Percentiles rank a stretch among this genome's conserved stretches.
Conservation (phyloP, 2,888 invertebrate species). For the Seira ritae region DNA sequence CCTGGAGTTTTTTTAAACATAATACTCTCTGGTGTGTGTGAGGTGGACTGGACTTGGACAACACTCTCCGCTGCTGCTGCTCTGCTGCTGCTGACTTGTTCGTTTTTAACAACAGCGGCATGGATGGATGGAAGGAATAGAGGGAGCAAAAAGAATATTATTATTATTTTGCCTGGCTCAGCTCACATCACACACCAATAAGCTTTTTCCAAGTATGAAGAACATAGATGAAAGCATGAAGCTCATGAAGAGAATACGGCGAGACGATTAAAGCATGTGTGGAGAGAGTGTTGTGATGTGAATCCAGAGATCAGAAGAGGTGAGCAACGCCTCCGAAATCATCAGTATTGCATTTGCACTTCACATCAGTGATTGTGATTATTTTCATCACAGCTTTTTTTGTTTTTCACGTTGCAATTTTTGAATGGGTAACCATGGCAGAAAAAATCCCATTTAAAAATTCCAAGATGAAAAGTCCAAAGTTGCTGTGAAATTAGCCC, state of each 20-base stretch:
- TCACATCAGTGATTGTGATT: too few relatives aligned
- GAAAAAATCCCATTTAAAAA: too few relatives aligned
- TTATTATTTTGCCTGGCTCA: too few relatives aligned
- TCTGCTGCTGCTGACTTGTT: conserved; percentile 17
- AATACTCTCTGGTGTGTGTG: conserved; percentile 25
- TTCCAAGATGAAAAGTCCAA: too few relatives aligned
- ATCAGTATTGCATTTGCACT: too few relatives aligned
- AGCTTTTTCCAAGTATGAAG: background rate
- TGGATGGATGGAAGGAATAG: background rate
- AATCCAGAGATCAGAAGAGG: background rate
- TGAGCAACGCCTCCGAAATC: background rate
- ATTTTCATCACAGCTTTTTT: too few relatives aligned
- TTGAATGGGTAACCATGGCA: too few relatives aligned
- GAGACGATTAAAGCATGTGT: conserved; percentile 7
- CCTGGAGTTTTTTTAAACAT: conserved; percentile 55
- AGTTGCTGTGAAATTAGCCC: too few relatives aligned
- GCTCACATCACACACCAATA: background rate
- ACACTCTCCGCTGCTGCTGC: background rate
- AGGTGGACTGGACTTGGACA: background rate
- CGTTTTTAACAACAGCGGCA: background rate
- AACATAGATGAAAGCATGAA: background rate
- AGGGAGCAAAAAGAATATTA: too few relatives aligned
- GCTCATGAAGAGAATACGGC: background rate
- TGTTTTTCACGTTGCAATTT: too few relatives aligned
- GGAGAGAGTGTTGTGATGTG: background rate